A percentile compares a stretch with the other conserved stretches of the same genome.
These are phyloP conservation scores for Forficula auricularia DNA, from an alignment of 1,140 invertebrate species.

Conservation along the genomic window DNA sequence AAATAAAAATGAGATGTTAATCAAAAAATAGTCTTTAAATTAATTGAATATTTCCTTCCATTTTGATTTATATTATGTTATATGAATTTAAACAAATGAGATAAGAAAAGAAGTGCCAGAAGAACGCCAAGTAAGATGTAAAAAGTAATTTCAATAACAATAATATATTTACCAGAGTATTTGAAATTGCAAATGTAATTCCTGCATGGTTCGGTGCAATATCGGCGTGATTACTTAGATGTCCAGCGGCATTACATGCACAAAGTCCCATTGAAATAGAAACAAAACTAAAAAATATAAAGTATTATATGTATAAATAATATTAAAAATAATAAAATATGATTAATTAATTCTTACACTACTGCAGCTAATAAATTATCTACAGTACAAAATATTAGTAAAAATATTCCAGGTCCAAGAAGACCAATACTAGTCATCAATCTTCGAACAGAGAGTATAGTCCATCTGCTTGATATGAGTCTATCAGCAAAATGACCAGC, in stretches of 20 bases:
- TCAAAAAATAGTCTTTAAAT: no score
- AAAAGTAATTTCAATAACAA: no score
- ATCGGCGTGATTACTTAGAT: slow-evolving; percentile 64
- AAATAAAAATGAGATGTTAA: no score
- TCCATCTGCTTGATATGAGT: slow-evolving; percentile 44
- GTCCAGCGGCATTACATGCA: slow-evolving; percentile 61
- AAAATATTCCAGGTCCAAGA: slow-evolving; percentile 53
- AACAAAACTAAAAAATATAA: slow-evolving; percentile 36
- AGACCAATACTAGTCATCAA: slow-evolving; percentile 60
- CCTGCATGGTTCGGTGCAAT: slow-evolving; percentile 64
- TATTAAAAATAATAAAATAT: slow-evolving; percentile 2
- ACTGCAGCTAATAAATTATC: slow-evolving; percentile 52
- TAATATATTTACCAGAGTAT: slow-evolving; percentile 55
- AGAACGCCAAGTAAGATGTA: no score
- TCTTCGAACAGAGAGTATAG: slow-evolving; percentile 49
- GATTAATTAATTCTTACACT: slow-evolving; percentile 30
- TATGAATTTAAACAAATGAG: no score
- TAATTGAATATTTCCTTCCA: no score
- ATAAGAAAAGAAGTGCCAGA: no score
- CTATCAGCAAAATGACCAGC: slow-evolving; percentile 58
- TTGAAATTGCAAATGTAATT: slow-evolving; percentile 63
- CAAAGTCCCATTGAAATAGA: slow-evolving; percentile 62
- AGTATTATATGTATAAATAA: neutral
- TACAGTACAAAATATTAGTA: slow-evolving; percentile 54
- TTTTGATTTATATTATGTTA: no score